Base-by-base conservation (phyloP, 2,888 invertebrate genomes). In the Hydrotaea cyrtoneurina region DNA sequence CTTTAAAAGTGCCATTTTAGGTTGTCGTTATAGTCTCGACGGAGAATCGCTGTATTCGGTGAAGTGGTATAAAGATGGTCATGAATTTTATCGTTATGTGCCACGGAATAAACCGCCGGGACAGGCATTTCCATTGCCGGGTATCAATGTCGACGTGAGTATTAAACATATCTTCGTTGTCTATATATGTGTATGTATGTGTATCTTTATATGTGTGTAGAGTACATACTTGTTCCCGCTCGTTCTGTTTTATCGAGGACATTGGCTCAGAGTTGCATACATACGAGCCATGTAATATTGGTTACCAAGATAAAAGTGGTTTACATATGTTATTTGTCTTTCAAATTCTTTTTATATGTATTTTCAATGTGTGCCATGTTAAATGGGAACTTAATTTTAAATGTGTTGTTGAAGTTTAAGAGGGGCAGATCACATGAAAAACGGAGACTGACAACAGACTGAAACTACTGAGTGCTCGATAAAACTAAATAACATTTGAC, bases 31-130 rank as follows among this genome's bases (percentile, higher is more conserved):
- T 93, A 95, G 96, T 91, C 94, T 97, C 90, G 96, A 97, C 88
- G 95, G 95, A 1, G 97, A 97, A 91, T 94, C 95, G 78, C 94
- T 97, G 71, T 97, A 97, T 93, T 97, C 97, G 36, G 97, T 97
- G 89, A 97, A 97, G 93, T 97, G 97, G 97, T 97, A 97, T 93
- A 97, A 97, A 92, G 97, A 97, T 91, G 97, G 97, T 86, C 95
- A 96, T 91, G 97, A 97, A 93, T 97, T 97, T 93, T 97, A 96
- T 93, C 94, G 97, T 83, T 97, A 95, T 93, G 96, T 97, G 88
- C 97, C 97, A 43, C 94, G 96, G 72, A 96, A 97, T 92, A 94
- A 94, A 89, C 97, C 97, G 86, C 96, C 96, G 11, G 95, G 95
- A 80, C 95, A 96, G 92, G 95, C 95, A 88, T 97, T 97, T 91